Evolutionary conservation across 2,888 invertebrate species (phyloP).

Genomic region (Octonoba sinensis): DNA sequence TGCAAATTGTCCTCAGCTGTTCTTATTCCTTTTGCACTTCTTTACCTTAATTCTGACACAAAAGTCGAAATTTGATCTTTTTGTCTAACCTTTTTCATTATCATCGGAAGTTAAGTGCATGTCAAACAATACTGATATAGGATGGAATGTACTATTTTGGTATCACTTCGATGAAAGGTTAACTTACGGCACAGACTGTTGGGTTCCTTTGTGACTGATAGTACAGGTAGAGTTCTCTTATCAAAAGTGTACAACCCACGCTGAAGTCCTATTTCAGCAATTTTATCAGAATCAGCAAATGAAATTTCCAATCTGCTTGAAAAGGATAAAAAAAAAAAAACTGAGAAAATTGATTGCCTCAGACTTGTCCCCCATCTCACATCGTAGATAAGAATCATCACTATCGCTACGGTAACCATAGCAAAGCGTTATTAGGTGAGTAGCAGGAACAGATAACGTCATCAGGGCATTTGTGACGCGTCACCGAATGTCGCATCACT

Average conservation of each 20-base stretch:
- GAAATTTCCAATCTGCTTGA: neutral
- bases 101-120: no score
- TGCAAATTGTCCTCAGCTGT: no score
- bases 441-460: slow-evolving; percentile 45
- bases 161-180: no score
- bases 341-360: slow-evolving; percentile 17
- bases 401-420: slow-evolving; percentile 60
- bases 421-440: slow-evolving; percentile 61
- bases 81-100: no score
- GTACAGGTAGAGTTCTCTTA: slow-evolving; percentile 32
- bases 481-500: slow-evolving; percentile 40
- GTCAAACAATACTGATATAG: no score
- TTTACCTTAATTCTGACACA: no score
- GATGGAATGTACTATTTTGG: no score
- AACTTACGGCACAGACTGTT: slow-evolving; percentile 34
- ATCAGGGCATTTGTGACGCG: slow-evolving; percentile 41
- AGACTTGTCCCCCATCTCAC: slow-evolving; percentile 17
- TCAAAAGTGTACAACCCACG: slow-evolving; percentile 30
- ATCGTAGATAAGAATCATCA: slow-evolving; percentile 40
- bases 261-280: neutral
- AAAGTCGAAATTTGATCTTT: no score
- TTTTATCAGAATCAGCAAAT: no score
- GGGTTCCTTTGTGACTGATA: slow-evolving; percentile 11
- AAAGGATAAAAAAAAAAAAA: slow-evolving; percentile 8
- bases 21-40: no score